Evolutionary conservation across 30 jellyfish, hydroid and myxozoan genomes (phyloP).

Genomic region (Nemopilema nomurai): DNA sequence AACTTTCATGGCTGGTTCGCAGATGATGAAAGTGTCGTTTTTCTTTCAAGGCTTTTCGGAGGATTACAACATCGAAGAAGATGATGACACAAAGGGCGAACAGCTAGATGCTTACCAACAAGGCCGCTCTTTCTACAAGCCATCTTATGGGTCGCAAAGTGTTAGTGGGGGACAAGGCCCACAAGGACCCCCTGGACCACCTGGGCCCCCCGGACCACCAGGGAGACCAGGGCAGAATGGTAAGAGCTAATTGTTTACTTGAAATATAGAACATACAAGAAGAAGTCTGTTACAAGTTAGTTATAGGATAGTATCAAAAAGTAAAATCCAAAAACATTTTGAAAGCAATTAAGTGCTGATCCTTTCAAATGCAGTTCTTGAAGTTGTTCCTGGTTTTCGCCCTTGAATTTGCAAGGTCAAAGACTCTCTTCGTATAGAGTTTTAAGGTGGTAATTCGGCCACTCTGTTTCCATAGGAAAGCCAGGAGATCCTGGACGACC

Average conservation of each 20-base stretch:
- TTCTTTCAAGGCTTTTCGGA: not conserved
- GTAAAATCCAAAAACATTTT: too few relatives aligned
- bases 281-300: not conserved
- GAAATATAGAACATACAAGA: not conserved
- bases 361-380: too few relatives aligned
- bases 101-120: conserved; percentile 12
- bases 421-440: not conserved
- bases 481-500: conserved; percentile 51
- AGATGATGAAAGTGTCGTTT: not conserved
- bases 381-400: not conserved
- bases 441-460: too few relatives aligned
- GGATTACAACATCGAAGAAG: not conserved
- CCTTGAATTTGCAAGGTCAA: not conserved
- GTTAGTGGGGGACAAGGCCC: conserved; percentile 7
- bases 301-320: not conserved
- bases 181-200: conserved; percentile 49
- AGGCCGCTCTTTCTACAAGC: not conserved
- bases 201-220: conserved; percentile 47
- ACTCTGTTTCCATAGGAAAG: conserved; percentile 1
- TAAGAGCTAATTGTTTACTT: not conserved
- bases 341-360: too few relatives aligned
- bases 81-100: not conserved
- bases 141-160: conserved; percentile 11
- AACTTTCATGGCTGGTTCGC: too few relatives aligned
- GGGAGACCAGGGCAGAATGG: conserved; percentile 39